A percentile compares a stretch with the other conserved stretches of the same genome.
Conservation (phyloP, 2,888 invertebrate genomes). For the Amblyjoppa proteus region DNA sequence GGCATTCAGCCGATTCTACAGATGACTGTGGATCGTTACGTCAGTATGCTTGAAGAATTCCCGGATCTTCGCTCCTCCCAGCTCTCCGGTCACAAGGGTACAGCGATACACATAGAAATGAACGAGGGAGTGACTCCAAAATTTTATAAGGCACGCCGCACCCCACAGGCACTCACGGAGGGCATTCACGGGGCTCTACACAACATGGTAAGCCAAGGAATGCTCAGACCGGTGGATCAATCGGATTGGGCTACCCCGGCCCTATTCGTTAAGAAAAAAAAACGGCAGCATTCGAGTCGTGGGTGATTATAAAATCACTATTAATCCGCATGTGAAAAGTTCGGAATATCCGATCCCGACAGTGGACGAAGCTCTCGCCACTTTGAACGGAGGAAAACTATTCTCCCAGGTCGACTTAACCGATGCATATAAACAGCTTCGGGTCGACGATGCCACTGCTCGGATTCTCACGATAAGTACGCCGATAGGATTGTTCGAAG, state of each 20-base stretch:
- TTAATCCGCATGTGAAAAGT: constrained; percentile 73
- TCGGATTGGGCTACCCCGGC: constrained; percentile 68
- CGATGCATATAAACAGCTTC: constrained; percentile 69
- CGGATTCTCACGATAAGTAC: constrained; percentile 68
- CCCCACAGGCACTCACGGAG: constrained; percentile 42
- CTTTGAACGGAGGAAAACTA: constrained; percentile 66
- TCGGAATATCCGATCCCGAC: constrained; percentile 73
- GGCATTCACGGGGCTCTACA: constrained; percentile 33
- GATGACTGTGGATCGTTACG: constrained; percentile 1
- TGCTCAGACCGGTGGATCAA: constrained; percentile 52
- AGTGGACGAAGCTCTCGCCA: constrained; percentile 68
- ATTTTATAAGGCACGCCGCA: constrained; percentile 49
- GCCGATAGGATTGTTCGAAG: constrained; percentile 47
- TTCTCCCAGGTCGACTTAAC: constrained; percentile 71
- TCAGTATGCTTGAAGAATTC: constrained; percentile 9
- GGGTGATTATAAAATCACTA: constrained; percentile 71
- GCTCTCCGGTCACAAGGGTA: constrained; percentile 23
- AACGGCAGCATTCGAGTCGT: constrained; percentile 65
- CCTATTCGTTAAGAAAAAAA: constrained; percentile 62
- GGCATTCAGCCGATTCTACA: constrained; percentile 34
- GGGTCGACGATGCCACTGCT: constrained; percentile 66
- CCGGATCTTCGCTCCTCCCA: background rate
- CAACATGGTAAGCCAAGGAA: constrained; percentile 49
- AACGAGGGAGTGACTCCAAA: constrained; percentile 49
- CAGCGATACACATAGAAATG: constrained; percentile 22